These are phyloP conservation scores for Cuculus canorus DNA, from an alignment of 2,797 vertebrate species.

Conservation along the genomic window DNA sequence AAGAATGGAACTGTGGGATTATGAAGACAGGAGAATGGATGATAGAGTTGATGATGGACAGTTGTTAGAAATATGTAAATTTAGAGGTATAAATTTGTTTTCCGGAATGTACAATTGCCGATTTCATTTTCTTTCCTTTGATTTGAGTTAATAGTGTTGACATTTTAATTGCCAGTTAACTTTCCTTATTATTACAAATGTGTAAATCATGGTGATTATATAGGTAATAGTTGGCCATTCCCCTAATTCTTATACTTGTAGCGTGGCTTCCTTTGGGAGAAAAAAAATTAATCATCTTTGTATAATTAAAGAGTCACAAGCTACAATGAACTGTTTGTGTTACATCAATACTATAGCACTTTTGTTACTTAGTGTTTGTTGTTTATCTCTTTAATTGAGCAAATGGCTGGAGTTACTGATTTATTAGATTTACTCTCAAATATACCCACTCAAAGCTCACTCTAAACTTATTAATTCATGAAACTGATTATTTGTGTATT, in stretches of 20 bases:
- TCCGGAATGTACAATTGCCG: neutral
- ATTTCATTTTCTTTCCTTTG: neutral
- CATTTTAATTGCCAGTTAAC: neutral
- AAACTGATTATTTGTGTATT: neutral
- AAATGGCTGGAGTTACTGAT: neutral
- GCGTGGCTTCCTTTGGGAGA: neutral
- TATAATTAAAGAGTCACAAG: neutral
- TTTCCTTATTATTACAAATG: neutral
- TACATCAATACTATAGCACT: neutral
- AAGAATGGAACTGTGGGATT: neutral
- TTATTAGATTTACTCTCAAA: neutral
- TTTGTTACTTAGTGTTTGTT: neutral
- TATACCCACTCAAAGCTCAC: neutral
- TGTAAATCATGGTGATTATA: neutral
- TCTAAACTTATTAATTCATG: neutral
- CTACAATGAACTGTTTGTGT: neutral
- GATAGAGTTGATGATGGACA: neutral
- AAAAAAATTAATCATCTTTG: neutral
- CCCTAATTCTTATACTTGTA: neutral
- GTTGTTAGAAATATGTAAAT: neutral
- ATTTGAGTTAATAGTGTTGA: neutral
- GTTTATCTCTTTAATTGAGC: neutral
- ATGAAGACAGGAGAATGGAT: neutral
- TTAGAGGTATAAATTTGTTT: neutral
- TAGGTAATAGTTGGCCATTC: neutral